Percentiles rank a stretch among this genome's conserved stretches.
These are phyloP conservation scores for Globia sparganii DNA, from an alignment of 2,888 invertebrate species.

Conservation along the genomic window DNA sequence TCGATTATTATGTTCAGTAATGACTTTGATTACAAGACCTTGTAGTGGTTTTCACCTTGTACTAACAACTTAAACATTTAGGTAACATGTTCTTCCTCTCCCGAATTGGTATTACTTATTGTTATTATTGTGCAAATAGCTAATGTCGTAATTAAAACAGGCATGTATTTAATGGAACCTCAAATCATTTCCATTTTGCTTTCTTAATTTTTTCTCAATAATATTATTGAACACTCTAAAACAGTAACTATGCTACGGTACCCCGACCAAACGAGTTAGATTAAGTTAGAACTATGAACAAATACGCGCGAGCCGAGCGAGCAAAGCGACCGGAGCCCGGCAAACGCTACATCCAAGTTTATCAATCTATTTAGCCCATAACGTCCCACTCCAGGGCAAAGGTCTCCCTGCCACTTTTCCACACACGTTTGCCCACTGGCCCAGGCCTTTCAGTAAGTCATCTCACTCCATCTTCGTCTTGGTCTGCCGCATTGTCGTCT, in stretches of 20 bases:
- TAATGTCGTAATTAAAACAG: background rate
- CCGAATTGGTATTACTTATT: background rate
- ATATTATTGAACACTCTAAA: background rate
- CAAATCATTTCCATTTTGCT: background rate
- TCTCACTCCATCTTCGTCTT: background rate
- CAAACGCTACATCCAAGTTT: too few species aligned
- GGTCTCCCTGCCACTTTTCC: background rate
- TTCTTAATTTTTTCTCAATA: background rate
- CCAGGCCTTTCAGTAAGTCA: background rate
- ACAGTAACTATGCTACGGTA: too few species aligned
- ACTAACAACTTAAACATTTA: slow-evolving; percentile 1
- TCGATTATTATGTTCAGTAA: slow-evolving; percentile 48
- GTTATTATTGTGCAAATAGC: background rate
- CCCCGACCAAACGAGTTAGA: too few species aligned
- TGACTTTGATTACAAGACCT: slow-evolving; percentile 34
- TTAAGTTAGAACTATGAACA: too few species aligned
- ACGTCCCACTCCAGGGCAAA: background rate
- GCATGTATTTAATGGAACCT: background rate
- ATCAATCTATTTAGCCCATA: background rate
- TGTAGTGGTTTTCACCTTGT: slow-evolving; percentile 30
- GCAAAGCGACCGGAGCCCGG: too few species aligned
- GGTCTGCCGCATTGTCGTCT: background rate
- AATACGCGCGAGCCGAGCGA: too few species aligned
- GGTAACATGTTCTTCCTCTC: background rate
- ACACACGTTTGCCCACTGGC: background rate